Evolutionary conservation across 2,797 vertebrate species (phyloP).

Genomic region (Miichthys miiuy): DNA sequence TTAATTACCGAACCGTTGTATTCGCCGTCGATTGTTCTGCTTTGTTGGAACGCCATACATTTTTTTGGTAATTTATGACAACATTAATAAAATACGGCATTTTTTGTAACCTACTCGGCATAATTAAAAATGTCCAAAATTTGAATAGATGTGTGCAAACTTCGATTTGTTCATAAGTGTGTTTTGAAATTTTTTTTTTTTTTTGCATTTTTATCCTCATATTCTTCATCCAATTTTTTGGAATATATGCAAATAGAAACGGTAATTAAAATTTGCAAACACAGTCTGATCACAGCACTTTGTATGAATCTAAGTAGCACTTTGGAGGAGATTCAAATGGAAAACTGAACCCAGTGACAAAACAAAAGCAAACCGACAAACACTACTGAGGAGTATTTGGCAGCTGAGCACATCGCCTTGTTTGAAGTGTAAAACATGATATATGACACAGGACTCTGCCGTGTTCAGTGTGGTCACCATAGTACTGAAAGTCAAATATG

Average conservation of each 20-base stretch:
- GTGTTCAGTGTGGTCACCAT: slow-evolving; percentile 51
- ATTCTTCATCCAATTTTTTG: background rate
- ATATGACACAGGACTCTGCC: slow-evolving; percentile 4
- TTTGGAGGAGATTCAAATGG: background rate
- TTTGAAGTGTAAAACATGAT: slow-evolving; percentile 14
- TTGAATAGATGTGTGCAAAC: background rate
- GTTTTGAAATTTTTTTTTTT: background rate
- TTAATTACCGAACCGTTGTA: background rate
- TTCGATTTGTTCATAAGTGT: background rate
- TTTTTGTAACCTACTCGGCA: background rate
- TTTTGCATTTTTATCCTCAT: background rate
- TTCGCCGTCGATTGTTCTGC: background rate
- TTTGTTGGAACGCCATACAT: background rate
- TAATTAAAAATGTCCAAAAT: background rate
- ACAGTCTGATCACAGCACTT: background rate
- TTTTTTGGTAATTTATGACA: background rate
- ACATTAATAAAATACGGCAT: background rate
- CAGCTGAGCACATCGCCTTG: background rate
- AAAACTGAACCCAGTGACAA: slow-evolving; percentile 1
- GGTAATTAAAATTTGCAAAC: background rate
- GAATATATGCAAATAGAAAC: background rate
- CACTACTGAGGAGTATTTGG: background rate
- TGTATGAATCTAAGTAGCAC: background rate
- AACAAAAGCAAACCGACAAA: background rate
- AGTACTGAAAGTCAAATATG: slow-evolving; percentile 39